Percentiles rank a stretch among this genome's conserved stretches.
Conservation (phyloP, 2,113 vertebrate species). For the Chauna torquata region DNA sequence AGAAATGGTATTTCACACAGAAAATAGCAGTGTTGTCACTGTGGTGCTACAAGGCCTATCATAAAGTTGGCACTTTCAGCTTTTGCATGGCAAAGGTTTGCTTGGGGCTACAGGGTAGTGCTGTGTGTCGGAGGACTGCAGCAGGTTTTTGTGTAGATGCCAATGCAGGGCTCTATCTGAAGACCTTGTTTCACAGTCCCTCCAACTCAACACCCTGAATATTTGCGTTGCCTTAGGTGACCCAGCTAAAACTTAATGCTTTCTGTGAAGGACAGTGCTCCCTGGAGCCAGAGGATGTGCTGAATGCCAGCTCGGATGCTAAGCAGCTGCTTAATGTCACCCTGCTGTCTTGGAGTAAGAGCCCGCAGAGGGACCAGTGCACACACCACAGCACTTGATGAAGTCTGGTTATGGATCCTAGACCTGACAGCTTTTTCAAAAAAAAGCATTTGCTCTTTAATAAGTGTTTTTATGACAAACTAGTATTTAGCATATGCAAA, state of each 20-base stretch:
- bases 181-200: background rate
- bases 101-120: background rate
- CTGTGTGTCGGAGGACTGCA: fast-evolving
- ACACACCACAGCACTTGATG: background rate
- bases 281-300: background rate
- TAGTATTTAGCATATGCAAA: background rate
- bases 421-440: background rate
- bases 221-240: background rate
- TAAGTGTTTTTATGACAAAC: background rate
- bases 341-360: background rate
- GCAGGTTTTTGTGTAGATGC: fast-evolving
- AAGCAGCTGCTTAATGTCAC: background rate
- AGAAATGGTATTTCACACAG: background rate
- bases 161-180: background rate
- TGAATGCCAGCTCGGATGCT: background rate
- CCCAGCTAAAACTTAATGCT: background rate
- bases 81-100: background rate
- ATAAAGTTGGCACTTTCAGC: background rate
- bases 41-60: background rate
- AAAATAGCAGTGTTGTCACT: background rate
- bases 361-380: background rate
- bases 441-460: background rate
- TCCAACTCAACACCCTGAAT: background rate
- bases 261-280: background rate
- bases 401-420: background rate